Evolutionary conservation across 2,113 vertebrate genomes (phyloP), one percentile per base, ranked within the genome.

Genomic region (Amphiprion ocellaris): DNA sequence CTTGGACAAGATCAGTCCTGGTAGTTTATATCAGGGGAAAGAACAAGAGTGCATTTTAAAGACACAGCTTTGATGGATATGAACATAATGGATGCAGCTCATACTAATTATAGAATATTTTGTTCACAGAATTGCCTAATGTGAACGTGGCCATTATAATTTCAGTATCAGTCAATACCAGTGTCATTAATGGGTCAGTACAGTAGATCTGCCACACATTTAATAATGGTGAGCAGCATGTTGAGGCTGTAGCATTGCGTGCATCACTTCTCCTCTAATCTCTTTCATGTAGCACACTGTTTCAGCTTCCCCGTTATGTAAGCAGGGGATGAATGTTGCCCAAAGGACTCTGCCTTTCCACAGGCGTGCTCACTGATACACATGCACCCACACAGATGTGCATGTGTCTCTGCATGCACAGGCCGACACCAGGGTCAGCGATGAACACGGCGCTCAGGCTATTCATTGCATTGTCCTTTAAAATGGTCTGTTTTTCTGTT

Each of bases 291-390:
- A 68, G 59, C 44, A 30, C 62, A 60, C 30, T 5, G 63, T 63
- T 71, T 72, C 65, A 65, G 81, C 41, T 11, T 76, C 52, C 39
- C n/a, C 74, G 81, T 93, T 92, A 80, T 67, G 63, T 80, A 87
- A 90, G 75, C 63, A 62, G 78, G 69, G 60, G 70, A 52, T 79
- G 50, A 81, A 67, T 70, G 68, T 58, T 81, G 59, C 54, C 16
- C 54, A 37, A 69, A 81, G 83, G 84, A 87, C 52, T 55, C 4
- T 70, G 49, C 63, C 58, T 64, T 58, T 82, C 39, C 66, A 39
- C 10, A 41, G 55, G 37, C 71, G 23, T 67, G n/a, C 59, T 71
- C 8, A 52, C 66, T 61, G 37, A 26, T 54, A 62, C 37, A 55
- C 79, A 46, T 28, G 28, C 10, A 61, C 33, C 3, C 60, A 69